Percentiles rank a stretch among this genome's conserved stretches.
phyloP scores from a whole-genome alignment of 2,888 invertebrate species.

The Drosophila demipolita region DNA sequence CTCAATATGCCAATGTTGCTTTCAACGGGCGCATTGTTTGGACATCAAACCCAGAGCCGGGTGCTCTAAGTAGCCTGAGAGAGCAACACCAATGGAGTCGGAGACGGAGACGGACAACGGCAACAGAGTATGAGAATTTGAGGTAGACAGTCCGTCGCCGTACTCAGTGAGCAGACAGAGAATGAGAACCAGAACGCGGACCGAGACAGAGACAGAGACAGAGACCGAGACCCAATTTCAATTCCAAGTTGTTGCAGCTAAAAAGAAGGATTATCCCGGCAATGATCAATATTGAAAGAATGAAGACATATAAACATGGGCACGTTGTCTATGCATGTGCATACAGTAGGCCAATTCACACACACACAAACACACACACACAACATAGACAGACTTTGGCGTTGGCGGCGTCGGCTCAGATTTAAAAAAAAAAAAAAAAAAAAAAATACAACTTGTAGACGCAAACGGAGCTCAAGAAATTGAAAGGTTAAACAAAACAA shows the following conservation, averaged over 20 bases:
- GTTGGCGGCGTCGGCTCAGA: slow-evolving; percentile 49
- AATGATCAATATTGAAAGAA: slow-evolving; percentile 80
- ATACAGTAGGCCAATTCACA: slow-evolving; percentile 72
- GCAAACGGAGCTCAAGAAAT: slow-evolving; percentile 59
- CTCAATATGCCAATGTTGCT: slow-evolving; percentile 81
- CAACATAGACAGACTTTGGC: slow-evolving; percentile 13
- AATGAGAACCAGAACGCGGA: slow-evolving; percentile 10
- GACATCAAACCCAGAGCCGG: slow-evolving; percentile 65
- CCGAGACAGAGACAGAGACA: slow-evolving; percentile 10
- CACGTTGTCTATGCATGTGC: slow-evolving; percentile 55
- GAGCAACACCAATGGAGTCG: slow-evolving; percentile 23
- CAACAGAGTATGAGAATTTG: slow-evolving; percentile 12
- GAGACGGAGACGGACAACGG: slow-evolving; percentile 7
- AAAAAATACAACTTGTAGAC: slow-evolving; percentile 63
- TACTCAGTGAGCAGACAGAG: slow-evolving; percentile 11
- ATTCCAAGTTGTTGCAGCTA: slow-evolving; percentile 64
- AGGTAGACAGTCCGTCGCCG: slow-evolving; percentile 43
- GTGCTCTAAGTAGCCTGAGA: slow-evolving; percentile 56
- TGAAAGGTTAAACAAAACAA: slow-evolving; percentile 75
- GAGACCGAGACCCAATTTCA: slow-evolving; percentile 59
- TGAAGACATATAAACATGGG: slow-evolving; percentile 74
- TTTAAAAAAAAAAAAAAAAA: slow-evolving; percentile 35
- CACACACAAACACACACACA: slow-evolving; percentile 35
- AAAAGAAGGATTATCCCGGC: slow-evolving; percentile 83
- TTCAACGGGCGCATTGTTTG: slow-evolving; percentile 77